Conservation (phyloP, 1,140 invertebrate genomes). For the Pseudomyrmex concolor region DNA sequence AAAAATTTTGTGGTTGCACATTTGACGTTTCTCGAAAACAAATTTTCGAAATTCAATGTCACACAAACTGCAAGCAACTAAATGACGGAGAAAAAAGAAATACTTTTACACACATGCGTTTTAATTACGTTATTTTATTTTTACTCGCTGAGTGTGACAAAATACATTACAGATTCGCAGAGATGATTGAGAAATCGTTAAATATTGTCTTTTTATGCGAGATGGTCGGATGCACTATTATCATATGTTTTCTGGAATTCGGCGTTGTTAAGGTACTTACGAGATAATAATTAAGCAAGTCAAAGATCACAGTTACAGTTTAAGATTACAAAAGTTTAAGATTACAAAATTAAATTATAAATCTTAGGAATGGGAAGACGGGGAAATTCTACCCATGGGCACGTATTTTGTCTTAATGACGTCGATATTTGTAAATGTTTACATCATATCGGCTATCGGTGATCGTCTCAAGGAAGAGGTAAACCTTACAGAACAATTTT, state of each 20-base stretch:
- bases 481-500: neutral
- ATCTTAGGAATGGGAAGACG: slow-evolving; percentile 79
- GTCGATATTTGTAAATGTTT: slow-evolving; percentile 78
- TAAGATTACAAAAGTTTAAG: too few relatives aligned
- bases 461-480: slow-evolving; percentile 79
- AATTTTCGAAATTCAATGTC: neutral
- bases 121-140: neutral
- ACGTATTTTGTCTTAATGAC: slow-evolving; percentile 78
- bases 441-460: slow-evolving; percentile 78
- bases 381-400: slow-evolving; percentile 70
- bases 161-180: slow-evolving; percentile 76
- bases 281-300: neutral
- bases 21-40: neutral
- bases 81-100: neutral
- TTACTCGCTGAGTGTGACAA: neutral
- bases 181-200: slow-evolving; percentile 77
- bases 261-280: slow-evolving; percentile 76
- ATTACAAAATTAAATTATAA: too few relatives aligned
- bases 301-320: neutral
- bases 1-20: neutral
- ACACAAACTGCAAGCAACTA: neutral
- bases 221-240: slow-evolving; percentile 80
- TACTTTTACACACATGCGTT: neutral
- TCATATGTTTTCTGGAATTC: slow-evolving; percentile 82
- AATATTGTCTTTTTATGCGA: slow-evolving; percentile 81